These are phyloP conservation scores for Cartodere bifasciata DNA, from an alignment of 2,888 invertebrate genomes.

Conservation along the genomic window DNA sequence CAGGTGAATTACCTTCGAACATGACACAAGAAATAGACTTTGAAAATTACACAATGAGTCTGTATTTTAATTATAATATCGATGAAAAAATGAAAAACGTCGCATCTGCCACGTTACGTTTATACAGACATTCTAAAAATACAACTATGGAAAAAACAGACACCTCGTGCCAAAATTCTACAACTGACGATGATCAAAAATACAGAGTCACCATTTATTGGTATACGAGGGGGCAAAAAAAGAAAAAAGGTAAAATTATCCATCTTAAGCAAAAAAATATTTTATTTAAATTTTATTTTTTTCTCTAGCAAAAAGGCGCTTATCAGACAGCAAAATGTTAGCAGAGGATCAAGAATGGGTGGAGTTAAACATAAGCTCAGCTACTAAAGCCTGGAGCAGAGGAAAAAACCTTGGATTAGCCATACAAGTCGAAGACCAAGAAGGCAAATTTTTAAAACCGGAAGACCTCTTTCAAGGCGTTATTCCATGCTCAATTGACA, in stretches of 20 bases:
- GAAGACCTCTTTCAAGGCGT: constrained; percentile 33
- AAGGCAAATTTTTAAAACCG: constrained; percentile 38
- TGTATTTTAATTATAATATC: constrained; percentile 39
- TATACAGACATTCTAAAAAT: constrained; percentile 31
- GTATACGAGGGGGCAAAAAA: constrained; percentile 43
- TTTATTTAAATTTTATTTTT: constrained; percentile 1
- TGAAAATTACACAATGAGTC: constrained; percentile 40
- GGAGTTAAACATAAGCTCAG: constrained; percentile 37
- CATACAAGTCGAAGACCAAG: constrained; percentile 48
- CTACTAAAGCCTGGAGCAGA: constrained; percentile 33
- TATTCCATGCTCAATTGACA: neutral
- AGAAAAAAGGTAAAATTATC: constrained; percentile 39
- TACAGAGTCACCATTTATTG: constrained; percentile 45
- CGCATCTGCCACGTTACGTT: constrained; percentile 39
- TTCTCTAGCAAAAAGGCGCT: constrained; percentile 35
- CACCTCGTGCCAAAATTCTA: constrained; percentile 13
- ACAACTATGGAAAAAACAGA: constrained; percentile 15
- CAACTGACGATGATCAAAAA: constrained; percentile 37
- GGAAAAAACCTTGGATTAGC: constrained; percentile 36
- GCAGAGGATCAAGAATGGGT: constrained; percentile 33
- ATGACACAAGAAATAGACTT: constrained; percentile 43
- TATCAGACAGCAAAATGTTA: constrained; percentile 38
- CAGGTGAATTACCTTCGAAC: constrained; percentile 43
- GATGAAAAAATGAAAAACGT: constrained; percentile 36
- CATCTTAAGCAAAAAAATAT: neutral